A percentile compares a stretch with the other conserved stretches of the same genome.
Evolutionary conservation across 2,113 vertebrate species (phyloP).

Genomic region (Muntiacus reevesi): DNA sequence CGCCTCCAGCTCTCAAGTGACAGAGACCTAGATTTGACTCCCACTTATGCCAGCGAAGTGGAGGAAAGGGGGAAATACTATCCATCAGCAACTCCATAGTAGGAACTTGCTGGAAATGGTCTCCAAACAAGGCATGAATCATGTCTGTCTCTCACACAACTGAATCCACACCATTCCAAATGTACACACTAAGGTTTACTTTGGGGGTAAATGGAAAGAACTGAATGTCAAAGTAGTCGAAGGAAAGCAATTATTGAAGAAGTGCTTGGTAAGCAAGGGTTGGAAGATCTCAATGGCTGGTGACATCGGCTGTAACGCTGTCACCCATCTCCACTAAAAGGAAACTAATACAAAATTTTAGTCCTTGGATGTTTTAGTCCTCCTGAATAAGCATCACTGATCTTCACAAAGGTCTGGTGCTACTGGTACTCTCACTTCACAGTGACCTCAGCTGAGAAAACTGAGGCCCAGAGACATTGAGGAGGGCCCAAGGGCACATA

Average conservation of each 20-base stretch:
- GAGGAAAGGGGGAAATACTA: neutral
- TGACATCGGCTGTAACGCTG: neutral
- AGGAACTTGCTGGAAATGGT: neutral
- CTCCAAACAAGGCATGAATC: neutral
- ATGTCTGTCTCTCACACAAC: neutral
- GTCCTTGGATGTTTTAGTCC: neutral
- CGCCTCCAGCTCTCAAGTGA: neutral
- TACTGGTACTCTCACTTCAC: neutral
- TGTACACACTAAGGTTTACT: neutral
- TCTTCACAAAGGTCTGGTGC: neutral
- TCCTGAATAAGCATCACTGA: neutral
- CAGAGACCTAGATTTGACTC: neutral
- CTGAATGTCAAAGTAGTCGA: neutral
- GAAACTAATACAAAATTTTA: neutral
- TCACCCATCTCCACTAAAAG: neutral
- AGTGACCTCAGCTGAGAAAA: neutral
- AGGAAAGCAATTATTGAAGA: neutral
- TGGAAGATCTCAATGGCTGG: neutral
- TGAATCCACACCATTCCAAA: neutral
- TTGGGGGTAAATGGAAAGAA: neutral
- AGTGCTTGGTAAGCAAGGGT: neutral
- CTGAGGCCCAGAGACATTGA: neutral
- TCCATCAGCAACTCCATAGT: neutral
- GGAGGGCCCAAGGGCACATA: no score
- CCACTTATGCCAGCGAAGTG: neutral